Percentiles rank a stretch among this genome's conserved stretches.
These are phyloP conservation scores for Caenorhabditis sp. DNA, from an alignment of 2,888 invertebrate genomes.

Conservation along the genomic window DNA sequence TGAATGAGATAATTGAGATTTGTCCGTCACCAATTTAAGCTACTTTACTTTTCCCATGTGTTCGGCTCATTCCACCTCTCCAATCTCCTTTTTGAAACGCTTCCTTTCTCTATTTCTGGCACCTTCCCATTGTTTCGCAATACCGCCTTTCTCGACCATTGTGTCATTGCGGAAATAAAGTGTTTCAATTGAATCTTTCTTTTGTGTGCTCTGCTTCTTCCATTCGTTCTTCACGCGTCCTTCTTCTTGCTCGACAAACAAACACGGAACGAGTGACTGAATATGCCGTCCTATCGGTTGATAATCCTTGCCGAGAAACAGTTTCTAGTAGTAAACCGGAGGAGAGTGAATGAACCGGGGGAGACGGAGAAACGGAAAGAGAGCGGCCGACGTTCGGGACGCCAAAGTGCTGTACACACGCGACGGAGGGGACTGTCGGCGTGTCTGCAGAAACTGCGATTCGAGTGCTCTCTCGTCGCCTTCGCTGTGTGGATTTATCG, in stretches of 20 bases:
- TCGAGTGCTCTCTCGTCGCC: slow-evolving; percentile 4
- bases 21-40: too few species aligned
- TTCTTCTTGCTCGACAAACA: slow-evolving; percentile 31
- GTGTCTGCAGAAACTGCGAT: slow-evolving; percentile 16
- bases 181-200: slow-evolving; percentile 36
- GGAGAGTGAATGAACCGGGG: background rate
- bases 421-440: slow-evolving; percentile 23
- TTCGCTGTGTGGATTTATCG: slow-evolving; percentile 47
- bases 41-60: too few species aligned
- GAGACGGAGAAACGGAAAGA: background rate
- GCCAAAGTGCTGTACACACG: slow-evolving; percentile 47
- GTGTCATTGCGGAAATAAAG: slow-evolving; percentile 32
- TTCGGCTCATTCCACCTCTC: background rate
- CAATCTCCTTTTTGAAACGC: background rate
- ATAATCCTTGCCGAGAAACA: slow-evolving; percentile 4
- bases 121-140: slow-evolving; percentile 6
- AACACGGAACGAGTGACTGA: slow-evolving; percentile 38
- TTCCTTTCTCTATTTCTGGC: background rate
- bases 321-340: background rate
- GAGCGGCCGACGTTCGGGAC: slow-evolving; percentile 35
- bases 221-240: background rate
- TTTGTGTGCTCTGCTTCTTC: slow-evolving; percentile 1
- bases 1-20: too few species aligned
- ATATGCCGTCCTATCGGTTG: background rate
- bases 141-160: slow-evolving; percentile 10